Percentiles rank a stretch among this genome's conserved stretches.
Conservation (phyloP, 2,888 invertebrate genomes). For the Aporophyla nigra region DNA sequence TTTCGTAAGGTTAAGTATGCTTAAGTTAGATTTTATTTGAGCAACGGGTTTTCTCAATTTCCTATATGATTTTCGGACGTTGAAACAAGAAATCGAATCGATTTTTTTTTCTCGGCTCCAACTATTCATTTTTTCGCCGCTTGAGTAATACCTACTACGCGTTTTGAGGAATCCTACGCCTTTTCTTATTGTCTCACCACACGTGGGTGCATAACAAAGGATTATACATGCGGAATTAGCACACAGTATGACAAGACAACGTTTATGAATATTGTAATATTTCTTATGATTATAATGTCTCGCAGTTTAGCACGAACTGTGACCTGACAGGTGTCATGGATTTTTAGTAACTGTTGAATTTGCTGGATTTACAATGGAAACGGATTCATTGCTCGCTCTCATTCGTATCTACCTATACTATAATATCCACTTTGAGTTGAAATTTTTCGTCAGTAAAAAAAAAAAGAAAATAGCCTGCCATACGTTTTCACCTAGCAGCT, state of each 20-base stretch:
- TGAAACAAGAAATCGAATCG: neutral
- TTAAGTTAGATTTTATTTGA: neutral
- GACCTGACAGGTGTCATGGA: neutral
- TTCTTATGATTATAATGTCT: slow-evolving; percentile 1
- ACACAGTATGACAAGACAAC: neutral
- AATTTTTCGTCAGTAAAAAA: too few species aligned
- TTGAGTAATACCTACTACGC: neutral
- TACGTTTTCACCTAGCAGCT: too few species aligned
- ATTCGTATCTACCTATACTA: too few species aligned
- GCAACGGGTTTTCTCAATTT: neutral
- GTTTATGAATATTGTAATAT: neutral
- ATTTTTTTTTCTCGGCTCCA: too few species aligned
- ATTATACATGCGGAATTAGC: neutral
- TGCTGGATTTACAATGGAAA: neutral
- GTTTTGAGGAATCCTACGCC: neutral
- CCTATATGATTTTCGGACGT: too few species aligned
- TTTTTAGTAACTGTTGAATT: neutral
- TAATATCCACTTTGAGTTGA: too few species aligned
- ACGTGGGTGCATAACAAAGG: slow-evolving; percentile 5
- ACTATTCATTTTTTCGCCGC: too few species aligned
- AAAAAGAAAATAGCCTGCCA: too few species aligned
- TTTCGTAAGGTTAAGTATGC: neutral
- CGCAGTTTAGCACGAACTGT: neutral
- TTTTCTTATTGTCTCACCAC: neutral
- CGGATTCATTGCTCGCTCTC: neutral